Evolutionary conservation across 2,113 vertebrate species (phyloP), one percentile per base, ranked within the genome.

Genomic region (Manacus vitellinus): DNA sequence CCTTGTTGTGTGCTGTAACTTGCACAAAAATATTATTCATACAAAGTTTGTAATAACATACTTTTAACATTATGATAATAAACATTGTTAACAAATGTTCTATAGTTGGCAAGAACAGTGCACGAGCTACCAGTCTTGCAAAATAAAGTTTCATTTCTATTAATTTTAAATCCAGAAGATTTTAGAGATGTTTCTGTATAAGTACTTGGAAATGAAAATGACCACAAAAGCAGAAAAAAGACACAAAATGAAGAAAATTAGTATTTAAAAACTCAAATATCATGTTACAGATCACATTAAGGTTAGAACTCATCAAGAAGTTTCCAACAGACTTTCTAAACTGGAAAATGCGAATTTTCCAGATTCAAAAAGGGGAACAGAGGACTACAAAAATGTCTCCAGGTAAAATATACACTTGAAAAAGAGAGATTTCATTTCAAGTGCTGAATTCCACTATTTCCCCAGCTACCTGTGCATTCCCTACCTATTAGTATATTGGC

Each of bases 31-130:
- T 96, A 97, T 96, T 97, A 97, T 95, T 98, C 86, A 77, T 67
- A 51, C 52, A 41, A 96, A 75, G 94, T 96, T 88, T 97, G 88
- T 72, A 96, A 97, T 96, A 97, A 96, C 95, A 97, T 96, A 95
- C 89, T 94, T 97, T 78, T 85, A 94, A 61, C 81, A 94, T 92
- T 97, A 96, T 71, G 66, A 97, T 97, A 98, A 98, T 97, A 98
- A 98, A 98, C 96, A 97, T 67, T 95, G 87, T 91, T 94, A 97
- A 96, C 92, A 96, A 97, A 91, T 81, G 91, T 90, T 97, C 95
- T 92, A 70, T 67, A 61, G 35, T 70, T 89, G 79, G 84, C 74
- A 96, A 92, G 73, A 44, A 85, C 33, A 43, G n/a, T 59, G 88
- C 35, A 65, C 30, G 41, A 87, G 71, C 75, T 94, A 80, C 79